Evolutionary conservation across 2,888 invertebrate species (phyloP).

Genomic region (Idaea aversata): DNA sequence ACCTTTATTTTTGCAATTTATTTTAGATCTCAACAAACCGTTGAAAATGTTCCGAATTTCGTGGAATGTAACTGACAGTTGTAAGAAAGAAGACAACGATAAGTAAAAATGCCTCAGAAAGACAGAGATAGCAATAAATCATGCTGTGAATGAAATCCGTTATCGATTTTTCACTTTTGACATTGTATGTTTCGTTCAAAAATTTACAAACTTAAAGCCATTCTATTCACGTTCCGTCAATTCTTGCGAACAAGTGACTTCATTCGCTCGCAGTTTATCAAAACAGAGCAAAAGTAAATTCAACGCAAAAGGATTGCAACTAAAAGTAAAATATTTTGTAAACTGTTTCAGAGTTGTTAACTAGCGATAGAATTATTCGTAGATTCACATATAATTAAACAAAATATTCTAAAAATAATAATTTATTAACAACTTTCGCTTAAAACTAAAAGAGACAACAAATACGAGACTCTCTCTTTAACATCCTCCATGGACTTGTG

Average conservation of each 20-base stretch:
- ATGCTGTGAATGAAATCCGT: neutral
- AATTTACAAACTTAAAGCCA: too few species aligned
- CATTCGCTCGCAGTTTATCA: too few species aligned
- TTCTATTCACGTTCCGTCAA: too few species aligned
- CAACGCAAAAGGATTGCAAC: too few species aligned
- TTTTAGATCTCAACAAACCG: neutral
- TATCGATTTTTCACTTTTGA: too few species aligned
- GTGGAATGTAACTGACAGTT: neutral
- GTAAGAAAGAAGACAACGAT: neutral
- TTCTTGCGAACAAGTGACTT: too few species aligned
- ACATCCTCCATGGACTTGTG: conserved; percentile 76
- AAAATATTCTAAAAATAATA: neutral
- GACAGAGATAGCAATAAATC: neutral
- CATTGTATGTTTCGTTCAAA: too few species aligned
- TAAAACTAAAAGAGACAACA: conserved; percentile 77
- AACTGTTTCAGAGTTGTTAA: too few species aligned
- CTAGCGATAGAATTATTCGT: too few species aligned
- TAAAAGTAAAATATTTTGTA: too few species aligned
- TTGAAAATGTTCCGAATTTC: conserved; percentile 3
- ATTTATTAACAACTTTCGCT: conserved; percentile 28
- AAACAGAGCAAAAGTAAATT: too few species aligned
- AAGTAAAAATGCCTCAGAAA: neutral
- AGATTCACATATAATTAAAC: neutral
- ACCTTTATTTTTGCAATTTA: neutral
- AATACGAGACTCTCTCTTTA: conserved; percentile 79